Base-by-base conservation (phyloP, 2,888 invertebrate genomes). In the Amaurobius ferox region DNA sequence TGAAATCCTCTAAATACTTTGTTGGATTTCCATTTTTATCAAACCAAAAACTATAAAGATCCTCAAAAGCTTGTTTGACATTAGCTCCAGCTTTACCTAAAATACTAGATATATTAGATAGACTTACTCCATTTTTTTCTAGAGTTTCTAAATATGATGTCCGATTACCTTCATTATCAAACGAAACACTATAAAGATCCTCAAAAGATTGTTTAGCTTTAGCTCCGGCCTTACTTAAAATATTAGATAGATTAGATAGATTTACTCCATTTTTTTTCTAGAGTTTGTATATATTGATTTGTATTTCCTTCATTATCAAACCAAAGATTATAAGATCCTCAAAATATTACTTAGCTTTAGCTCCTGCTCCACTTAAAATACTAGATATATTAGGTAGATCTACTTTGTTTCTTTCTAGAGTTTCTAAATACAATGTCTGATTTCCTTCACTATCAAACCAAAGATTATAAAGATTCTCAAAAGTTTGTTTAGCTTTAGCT, bases 181-280 rank as follows among this genome's bases (percentile, higher is more conserved):
- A 67, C 19, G 32, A 30, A 67, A 67, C 9, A 29, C n/a, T 68
- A n/a, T 28, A n/a, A 68, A 68, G 30, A 7, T 68, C 16, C 30
- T 68, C 68, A 30, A 68, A 39, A 68, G 68, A 26, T 68, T 68
- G 68, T 68, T 30, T 68, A 68, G 28, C 30, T 35, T 39, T 16
- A n/a, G 40, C 68, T 68, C 40, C 26, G 35, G 68, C 30, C 44
- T 44, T 26, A 40, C 70, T 44, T 70, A 70, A 70, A 70, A 44
- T 70, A 28, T 44, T 70, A 44, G 70, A 70, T 19, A n/a, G n/a
- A n/a, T n/a, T n/a, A n/a, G n/a, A n/a, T n/a, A n/a, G n/a, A n/a
- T n/a, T n/a, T n/a, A n/a, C 23, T 19, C 39, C n/a, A n/a, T n/a
- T n/a, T n/a, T n/a, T n/a, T n/a, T n/a, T n/a, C n/a, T n/a, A n/a